Base-by-base conservation (phyloP, 1,140 invertebrate genomes). In the Parasteatoda tepidariorum region DNA sequence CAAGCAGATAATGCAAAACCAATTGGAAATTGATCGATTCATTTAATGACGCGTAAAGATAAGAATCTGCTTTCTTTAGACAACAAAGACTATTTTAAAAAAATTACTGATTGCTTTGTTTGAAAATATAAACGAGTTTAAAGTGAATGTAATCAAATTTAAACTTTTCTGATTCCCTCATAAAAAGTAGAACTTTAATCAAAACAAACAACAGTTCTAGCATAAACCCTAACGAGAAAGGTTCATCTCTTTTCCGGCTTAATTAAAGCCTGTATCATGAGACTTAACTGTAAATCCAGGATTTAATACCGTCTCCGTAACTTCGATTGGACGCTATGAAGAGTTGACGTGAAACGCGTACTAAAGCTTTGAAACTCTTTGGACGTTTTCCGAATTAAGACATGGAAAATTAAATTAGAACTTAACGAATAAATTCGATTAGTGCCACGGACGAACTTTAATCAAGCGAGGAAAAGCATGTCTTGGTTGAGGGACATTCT, bases 341-440 rank as follows among this genome's bases (percentile, higher is more conserved):
- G 26, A 41, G 13, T 7, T 28, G 62, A n/a, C 22, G 34, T n/a
- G 30, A 41, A 59, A 34, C 31, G 33, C 34, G 22, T 26, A 55
- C 33, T n/a, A 33, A 28, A 64, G 41, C 64, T 79, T 79, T 79
- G 75, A 79, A 79, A 79, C 75, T 79, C 75, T 62, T 76, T 68
- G 62, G 64, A 79, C 75, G 75, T 79, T 79, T 79, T 79, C 75
- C 64, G 75, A 67, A 79, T 57, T 79, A 79, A 79, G 75, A 79
- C 75, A 79, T 68, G 75, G 75, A 79, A 79, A 79, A 79, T 79
- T 79, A 68, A 79, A 79, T 79, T 79, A 79, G 75, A 79, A 79
- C 75, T 79, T 79, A 79, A 79, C 75, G 41, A 79, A 64, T 79
- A 54, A 79, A 79, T 79, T 79, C 64, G 75, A 79, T 79, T 79